A percentile compares a stretch with the other conserved stretches of the same genome.
phyloP scores from a whole-genome alignment of 2,797 vertebrate species.

The Mus caroli region DNA sequence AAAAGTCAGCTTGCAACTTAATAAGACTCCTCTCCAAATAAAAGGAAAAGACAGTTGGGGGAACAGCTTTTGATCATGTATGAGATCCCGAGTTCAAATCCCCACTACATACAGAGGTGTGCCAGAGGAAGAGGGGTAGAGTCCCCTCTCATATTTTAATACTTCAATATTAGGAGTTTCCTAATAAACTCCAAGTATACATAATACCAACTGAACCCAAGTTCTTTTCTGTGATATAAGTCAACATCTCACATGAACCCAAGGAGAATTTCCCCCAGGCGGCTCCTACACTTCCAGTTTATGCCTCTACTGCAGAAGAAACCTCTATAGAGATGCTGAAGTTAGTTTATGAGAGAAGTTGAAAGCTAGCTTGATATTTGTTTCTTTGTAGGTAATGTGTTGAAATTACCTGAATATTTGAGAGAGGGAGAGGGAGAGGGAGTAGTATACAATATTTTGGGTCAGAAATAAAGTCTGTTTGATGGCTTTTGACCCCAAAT shows the following conservation, averaged over 20 bases:
- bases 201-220: not conserved
- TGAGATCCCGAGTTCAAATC: not conserved
- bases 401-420: conserved; percentile 22
- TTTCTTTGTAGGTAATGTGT: not conserved
- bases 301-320: not conserved
- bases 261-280: not conserved
- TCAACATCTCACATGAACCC: not conserved
- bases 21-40: not conserved
- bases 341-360: conserved; percentile 24
- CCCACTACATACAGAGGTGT: too few relatives aligned
- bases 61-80: not conserved
- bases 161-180: not conserved
- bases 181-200: not conserved
- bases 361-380: conserved; percentile 42
- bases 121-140: not conserved
- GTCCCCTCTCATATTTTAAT: not conserved
- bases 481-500: conserved; percentile 55
- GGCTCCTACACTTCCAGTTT: not conserved
- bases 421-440: too few relatives aligned
- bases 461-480: conserved; percentile 7
- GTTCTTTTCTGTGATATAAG: not conserved
- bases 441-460: not conserved
- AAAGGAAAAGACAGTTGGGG: not conserved
- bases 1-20: not conserved
- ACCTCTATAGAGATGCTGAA: not conserved